A percentile compares a stretch with the other conserved stretches of the same genome.
Conservation (phyloP, 64 coral and sea anemone genomes). For the Orbicella faveolata region DNA sequence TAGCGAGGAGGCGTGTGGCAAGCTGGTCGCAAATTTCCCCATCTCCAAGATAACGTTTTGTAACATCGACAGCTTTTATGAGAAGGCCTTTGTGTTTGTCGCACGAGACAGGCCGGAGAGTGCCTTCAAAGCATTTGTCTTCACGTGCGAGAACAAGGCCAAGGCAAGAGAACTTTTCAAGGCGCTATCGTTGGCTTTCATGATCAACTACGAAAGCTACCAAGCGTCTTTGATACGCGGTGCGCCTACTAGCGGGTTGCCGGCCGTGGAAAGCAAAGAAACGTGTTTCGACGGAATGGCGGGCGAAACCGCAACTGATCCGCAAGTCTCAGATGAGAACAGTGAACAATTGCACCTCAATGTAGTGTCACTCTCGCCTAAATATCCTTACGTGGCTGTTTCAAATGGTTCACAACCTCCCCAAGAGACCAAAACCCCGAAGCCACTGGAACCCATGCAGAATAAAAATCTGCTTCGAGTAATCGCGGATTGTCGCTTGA, state of each 20-base stretch:
- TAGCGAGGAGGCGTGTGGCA: constrained; percentile 52
- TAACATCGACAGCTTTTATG: constrained; percentile 67
- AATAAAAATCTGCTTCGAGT: constrained; percentile 14
- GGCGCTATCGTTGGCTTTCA: constrained; percentile 78
- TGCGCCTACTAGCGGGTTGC: background rate
- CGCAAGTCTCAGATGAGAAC: background rate
- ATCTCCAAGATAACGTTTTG: constrained; percentile 84
- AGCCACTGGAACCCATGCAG: background rate
- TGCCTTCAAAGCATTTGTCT: constrained; percentile 89
- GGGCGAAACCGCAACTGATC: background rate
- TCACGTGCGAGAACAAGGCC: constrained; percentile 76
- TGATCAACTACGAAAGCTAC: constrained; percentile 74
- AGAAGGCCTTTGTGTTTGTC: constrained; percentile 85
- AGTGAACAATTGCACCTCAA: background rate
- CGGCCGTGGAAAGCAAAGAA: background rate
- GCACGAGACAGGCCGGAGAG: constrained; percentile 65
- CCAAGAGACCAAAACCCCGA: background rate
- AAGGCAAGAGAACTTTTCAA: constrained; percentile 86
- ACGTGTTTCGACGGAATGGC: background rate
- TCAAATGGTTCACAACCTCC: background rate
- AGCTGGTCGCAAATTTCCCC: constrained; percentile 79
- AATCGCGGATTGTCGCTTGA: background rate
- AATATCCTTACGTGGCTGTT: background rate
- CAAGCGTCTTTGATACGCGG: constrained; percentile 67
- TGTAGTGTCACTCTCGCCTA: background rate